Evolutionary conservation across 1,140 invertebrate species (phyloP).

Genomic region (Atta colombica): DNA sequence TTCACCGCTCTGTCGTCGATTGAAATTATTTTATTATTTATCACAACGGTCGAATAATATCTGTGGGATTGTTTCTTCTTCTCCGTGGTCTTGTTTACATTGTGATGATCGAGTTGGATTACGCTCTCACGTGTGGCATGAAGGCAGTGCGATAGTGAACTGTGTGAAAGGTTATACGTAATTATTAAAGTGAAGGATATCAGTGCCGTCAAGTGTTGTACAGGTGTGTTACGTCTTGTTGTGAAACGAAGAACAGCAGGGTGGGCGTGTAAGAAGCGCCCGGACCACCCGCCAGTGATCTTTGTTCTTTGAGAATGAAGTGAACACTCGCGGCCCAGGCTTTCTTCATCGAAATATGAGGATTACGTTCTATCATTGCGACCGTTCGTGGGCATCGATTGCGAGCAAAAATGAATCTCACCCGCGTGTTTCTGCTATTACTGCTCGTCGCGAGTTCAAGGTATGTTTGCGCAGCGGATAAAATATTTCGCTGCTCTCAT

Average conservation of each 20-base stretch:
- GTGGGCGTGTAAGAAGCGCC: neutral
- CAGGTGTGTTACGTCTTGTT: slow-evolving; percentile 4
- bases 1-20: neutral
- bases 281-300: neutral
- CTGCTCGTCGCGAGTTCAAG: slow-evolving; percentile 80
- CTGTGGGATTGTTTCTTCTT: slow-evolving; percentile 34
- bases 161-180: slow-evolving; percentile 9
- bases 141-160: slow-evolving; percentile 41
- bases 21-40: neutral
- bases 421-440: slow-evolving; percentile 79
- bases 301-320: slow-evolving; percentile 68
- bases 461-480: slow-evolving; percentile 73
- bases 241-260: slow-evolving; percentile 42
- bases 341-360: slow-evolving; percentile 83
- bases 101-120: slow-evolving; percentile 19
- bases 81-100: slow-evolving; percentile 17
- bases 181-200: slow-evolving; percentile 15
- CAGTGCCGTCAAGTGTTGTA: slow-evolving; percentile 34
- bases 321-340: slow-evolving; percentile 60
- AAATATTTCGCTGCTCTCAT: neutral
- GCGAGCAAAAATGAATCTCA: slow-evolving; percentile 82
- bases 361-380: slow-evolving; percentile 79
- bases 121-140: slow-evolving; percentile 18
- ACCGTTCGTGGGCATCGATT: slow-evolving; percentile 76
- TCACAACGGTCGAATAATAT: neutral